A percentile compares a stretch with the other conserved stretches of the same genome.
Evolutionary conservation across 2,888 invertebrate species (phyloP).

Genomic region (Cremastinae sp.): DNA sequence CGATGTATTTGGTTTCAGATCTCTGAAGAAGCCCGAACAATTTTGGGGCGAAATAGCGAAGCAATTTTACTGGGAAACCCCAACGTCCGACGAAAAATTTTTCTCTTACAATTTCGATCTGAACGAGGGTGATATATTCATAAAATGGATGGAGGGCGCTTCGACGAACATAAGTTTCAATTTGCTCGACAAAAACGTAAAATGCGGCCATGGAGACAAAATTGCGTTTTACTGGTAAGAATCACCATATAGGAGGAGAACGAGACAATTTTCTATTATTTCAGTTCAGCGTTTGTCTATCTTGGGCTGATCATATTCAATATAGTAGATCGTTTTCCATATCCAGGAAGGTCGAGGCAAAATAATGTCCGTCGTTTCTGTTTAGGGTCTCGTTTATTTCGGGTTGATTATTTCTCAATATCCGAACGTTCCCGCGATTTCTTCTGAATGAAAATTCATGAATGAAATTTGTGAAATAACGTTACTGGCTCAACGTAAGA

Average conservation of each 20-base stretch:
- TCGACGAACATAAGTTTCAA: slow-evolving; percentile 98
- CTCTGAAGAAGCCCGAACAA: slow-evolving; percentile 91
- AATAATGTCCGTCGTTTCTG: too few species aligned
- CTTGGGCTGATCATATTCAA: too few species aligned
- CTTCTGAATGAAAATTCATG: not conserved
- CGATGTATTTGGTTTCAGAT: slow-evolving; percentile 80
- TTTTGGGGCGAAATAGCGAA: slow-evolving; percentile 98
- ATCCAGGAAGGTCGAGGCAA: too few species aligned
- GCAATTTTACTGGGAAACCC: slow-evolving; percentile 95
- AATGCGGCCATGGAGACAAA: slow-evolving; percentile 93
- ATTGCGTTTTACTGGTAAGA: slow-evolving; percentile 97
- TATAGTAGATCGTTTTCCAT: too few species aligned
- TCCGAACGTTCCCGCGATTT: too few species aligned
- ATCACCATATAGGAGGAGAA: not conserved
- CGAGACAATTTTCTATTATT: too few species aligned
- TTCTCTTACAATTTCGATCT: slow-evolving; percentile 95
- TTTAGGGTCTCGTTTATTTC: slow-evolving; percentile 4
- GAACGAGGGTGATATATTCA: slow-evolving; percentile 92
- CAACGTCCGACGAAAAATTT: slow-evolving; percentile 88
- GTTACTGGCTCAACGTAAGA: not conserved
- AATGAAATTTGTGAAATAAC: not conserved
- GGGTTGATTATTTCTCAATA: not conserved
- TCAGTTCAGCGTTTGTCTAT: too few species aligned
- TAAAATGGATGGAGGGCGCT: slow-evolving; percentile 97
- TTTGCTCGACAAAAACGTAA: slow-evolving; percentile 94